A percentile compares a stretch with the other conserved stretches of the same genome.
Conservation (phyloP, 2,888 invertebrate species). For the Napeogenes inachia region DNA sequence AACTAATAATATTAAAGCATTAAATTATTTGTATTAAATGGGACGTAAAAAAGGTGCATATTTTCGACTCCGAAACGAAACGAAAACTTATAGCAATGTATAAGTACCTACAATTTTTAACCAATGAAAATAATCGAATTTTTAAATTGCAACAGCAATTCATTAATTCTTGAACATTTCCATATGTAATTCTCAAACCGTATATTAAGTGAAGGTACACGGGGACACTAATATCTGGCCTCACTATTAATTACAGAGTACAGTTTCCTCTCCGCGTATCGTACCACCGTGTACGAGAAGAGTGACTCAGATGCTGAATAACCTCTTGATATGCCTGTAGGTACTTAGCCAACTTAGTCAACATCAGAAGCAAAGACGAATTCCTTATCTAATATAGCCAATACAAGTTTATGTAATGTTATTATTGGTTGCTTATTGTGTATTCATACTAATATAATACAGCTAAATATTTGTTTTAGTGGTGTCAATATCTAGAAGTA, state of each 20-base stretch:
- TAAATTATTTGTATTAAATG: too few species aligned
- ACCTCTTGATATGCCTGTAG: conserved; percentile 39
- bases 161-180: neutral
- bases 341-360: neutral
- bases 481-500: too few species aligned
- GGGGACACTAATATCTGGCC: conserved; percentile 19
- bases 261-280: conserved; percentile 60
- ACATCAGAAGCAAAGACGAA: neutral
- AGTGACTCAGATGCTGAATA: conserved; percentile 57
- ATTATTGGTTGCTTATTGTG: too few species aligned
- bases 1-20: too few species aligned
- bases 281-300: conserved; percentile 46
- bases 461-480: too few species aligned
- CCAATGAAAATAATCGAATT: neutral
- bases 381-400: neutral
- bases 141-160: too few species aligned
- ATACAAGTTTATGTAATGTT: neutral
- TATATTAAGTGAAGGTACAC: conserved; percentile 20
- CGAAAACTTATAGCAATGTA: too few species aligned
- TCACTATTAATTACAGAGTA: conserved; percentile 36
- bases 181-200: conserved; percentile 3
- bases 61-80: too few species aligned
- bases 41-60: too few species aligned
- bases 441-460: too few species aligned
- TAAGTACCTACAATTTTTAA: too few species aligned